phyloP scores from a whole-genome alignment of 64 coral and sea anemone species.

The Catalaphyllia jardinei region DNA sequence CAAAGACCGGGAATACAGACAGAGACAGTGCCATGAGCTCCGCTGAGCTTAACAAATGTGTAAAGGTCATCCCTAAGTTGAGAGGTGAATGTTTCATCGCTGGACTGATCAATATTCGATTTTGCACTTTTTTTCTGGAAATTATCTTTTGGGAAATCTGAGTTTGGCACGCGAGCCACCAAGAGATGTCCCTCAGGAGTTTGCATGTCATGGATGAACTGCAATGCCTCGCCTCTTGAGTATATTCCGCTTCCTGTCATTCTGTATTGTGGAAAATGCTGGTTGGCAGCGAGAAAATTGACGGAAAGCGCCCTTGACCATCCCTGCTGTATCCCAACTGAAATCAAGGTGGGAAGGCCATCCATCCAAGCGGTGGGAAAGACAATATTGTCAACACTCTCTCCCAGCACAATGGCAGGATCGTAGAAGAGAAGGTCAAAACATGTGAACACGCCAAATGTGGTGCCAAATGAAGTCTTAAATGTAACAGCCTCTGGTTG shows the following conservation, averaged over 20 bases:
- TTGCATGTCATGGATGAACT: constrained; percentile 57
- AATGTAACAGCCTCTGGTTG: constrained; percentile 82
- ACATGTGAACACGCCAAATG: constrained; percentile 97
- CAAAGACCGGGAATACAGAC: constrained; percentile 73
- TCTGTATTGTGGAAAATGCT: constrained; percentile 42
- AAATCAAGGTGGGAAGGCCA: constrained; percentile 70
- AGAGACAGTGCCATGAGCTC: constrained; percentile 2
- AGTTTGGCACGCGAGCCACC: constrained; percentile 58
- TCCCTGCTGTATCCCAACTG: constrained; percentile 79
- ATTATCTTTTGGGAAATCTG: background rate
- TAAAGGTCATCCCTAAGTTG: constrained; percentile 26
- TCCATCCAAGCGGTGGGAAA: constrained; percentile 94
- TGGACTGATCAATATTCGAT: background rate
- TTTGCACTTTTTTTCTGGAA: too few species aligned
- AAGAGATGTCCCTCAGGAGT: constrained; percentile 65
- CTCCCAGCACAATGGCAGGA: constrained; percentile 79
- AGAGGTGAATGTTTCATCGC: background rate
- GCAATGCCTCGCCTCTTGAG: constrained; percentile 76
- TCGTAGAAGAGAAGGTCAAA: constrained; percentile 91
- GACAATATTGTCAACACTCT: constrained; percentile 77
- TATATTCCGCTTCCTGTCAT: constrained; percentile 95
- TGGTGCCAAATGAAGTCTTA: constrained; percentile 75
- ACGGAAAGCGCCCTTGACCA: constrained; percentile 77
- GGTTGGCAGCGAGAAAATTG: constrained; percentile 92
- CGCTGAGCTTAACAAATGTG: constrained; percentile 58